A percentile compares a stretch with the other conserved stretches of the same genome.
These are phyloP conservation scores for Toxotes chatareus DNA, from an alignment of 2,113 vertebrate genomes.

Conservation along the genomic window DNA sequence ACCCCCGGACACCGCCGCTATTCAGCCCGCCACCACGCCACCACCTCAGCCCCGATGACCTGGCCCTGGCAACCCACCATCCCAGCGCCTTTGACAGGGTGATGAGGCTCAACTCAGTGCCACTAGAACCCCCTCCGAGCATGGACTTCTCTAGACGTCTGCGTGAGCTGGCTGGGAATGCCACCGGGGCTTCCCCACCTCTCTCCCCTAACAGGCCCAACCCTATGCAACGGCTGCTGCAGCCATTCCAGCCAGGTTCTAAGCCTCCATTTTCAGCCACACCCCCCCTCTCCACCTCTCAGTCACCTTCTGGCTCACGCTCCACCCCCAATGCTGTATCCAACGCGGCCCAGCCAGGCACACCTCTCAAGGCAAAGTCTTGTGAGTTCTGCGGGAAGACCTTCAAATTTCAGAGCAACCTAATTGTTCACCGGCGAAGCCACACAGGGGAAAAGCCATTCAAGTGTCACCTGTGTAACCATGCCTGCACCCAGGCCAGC, in stretches of 20 bases:
- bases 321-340: slow-evolving; percentile 80
- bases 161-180: slow-evolving; percentile 97
- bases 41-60: slow-evolving; percentile 97
- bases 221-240: slow-evolving; percentile 98
- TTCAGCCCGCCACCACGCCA: slow-evolving; percentile 97
- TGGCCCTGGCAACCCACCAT: slow-evolving; percentile 97
- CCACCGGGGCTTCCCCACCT: slow-evolving; percentile 91
- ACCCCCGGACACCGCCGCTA: slow-evolving; percentile 95
- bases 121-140: slow-evolving; percentile 92
- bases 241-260: slow-evolving; percentile 96
- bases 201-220: slow-evolving; percentile 96
- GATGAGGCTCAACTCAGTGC: slow-evolving; percentile 97
- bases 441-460: slow-evolving; percentile 99
- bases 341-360: slow-evolving; percentile 80
- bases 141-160: slow-evolving; percentile 99
- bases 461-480: slow-evolving; percentile 98
- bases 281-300: slow-evolving; percentile 93
- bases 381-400: slow-evolving; percentile 99
- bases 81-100: slow-evolving; percentile 99
- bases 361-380: slow-evolving; percentile 94
- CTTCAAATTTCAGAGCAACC: slow-evolving; percentile 99
- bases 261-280: slow-evolving; percentile 96
- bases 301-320: slow-evolving; percentile 91
- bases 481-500: slow-evolving; percentile 98
- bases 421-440: slow-evolving; percentile 97